Percentiles rank a stretch among this genome's conserved stretches.
Evolutionary conservation across 2,888 invertebrate species (phyloP).

Genomic region (Cataglyphis rosenhaueri): DNA sequence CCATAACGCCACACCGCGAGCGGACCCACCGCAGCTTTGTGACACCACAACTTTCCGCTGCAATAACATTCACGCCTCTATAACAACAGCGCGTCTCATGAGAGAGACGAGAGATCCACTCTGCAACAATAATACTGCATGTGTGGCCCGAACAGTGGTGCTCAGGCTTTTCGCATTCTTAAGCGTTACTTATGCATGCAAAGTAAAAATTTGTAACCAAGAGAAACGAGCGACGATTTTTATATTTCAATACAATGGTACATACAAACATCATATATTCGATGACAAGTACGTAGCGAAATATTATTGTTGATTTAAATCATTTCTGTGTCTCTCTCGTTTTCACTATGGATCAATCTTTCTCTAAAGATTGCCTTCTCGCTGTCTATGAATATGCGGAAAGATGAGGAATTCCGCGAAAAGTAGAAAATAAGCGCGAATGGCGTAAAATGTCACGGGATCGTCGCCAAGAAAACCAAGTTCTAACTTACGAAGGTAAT

Average conservation of each 20-base stretch:
- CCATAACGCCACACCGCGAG: constrained; percentile 44
- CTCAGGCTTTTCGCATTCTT: constrained; percentile 66
- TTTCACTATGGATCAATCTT: neutral
- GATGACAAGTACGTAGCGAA: constrained; percentile 14
- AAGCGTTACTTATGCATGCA: neutral
- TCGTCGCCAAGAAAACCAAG: constrained; percentile 66
- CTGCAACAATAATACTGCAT: constrained; percentile 82
- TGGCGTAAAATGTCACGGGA: constrained; percentile 51
- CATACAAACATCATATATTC: neutral
- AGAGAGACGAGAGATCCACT: constrained; percentile 79
- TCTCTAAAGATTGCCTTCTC: neutral
- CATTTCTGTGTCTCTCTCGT: neutral
- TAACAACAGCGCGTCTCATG: constrained; percentile 76
- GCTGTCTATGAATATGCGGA: neutral
- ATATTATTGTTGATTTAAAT: constrained; percentile 47
- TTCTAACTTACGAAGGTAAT: constrained; percentile 77
- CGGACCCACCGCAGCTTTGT: constrained; percentile 79
- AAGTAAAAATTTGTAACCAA: constrained; percentile 24
- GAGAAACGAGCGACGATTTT: constrained; percentile 35
- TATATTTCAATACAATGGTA: neutral
- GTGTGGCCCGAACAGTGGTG: constrained; percentile 80
- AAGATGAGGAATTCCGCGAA: constrained; percentile 42
- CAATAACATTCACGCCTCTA: constrained; percentile 81
- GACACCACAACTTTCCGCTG: constrained; percentile 80
- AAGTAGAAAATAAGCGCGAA: constrained; percentile 50